Base-by-base conservation (phyloP, 2,113 vertebrate genomes). In the Cochlearius cochlearius region DNA sequence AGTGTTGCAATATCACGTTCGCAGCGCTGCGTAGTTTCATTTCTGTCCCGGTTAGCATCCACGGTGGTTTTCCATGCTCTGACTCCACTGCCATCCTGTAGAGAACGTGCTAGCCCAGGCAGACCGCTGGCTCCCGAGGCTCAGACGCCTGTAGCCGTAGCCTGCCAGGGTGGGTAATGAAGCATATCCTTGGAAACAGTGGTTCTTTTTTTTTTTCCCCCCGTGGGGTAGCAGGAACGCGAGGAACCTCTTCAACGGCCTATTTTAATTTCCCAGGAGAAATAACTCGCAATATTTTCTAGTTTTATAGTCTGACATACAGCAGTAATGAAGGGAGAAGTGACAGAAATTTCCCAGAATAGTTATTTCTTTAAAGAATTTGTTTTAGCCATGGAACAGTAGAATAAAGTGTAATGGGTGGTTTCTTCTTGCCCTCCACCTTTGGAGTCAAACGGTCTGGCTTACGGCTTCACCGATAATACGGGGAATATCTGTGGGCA, bases 261-360 rank as follows among this genome's bases (percentile, higher is more conserved):
- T 59, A 17, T 86, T 96, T 96, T 92, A 76, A 94, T 94, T 96
- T 97, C 88, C 84, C 43, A 45, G 80, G 89, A 96, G 87, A 93
- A 95, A 87, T 66, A 95, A 82, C 76, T 88, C 52, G 23, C 30
- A 72, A 52, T 64, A 30, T 92, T 68, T 84, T 59, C 47, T 64
- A 55, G 34, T 68, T 96, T 87, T 78, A 63, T 85, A 64, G 64
- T 63, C 80, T 89, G 45, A 67, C 30, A 13, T 56, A 32, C 22
- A 56, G 36, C 58, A 79, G 56, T 59, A 82, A 52, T 21, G 74
- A 93, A 68, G 52, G 52, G 91, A 94, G 60, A 85, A 94, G 85
- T 49, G 86, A 59, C 66, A 60, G 45, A 77, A 38, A 3, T 69
- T 55, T 58, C 93, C 73, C 85, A 64, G 83, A 95, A 71, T 58